A percentile compares a stretch with the other conserved stretches of the same genome.
These are phyloP conservation scores for Emmelina monodactyla DNA, from an alignment of 2,888 invertebrate species.

Conservation along the genomic window DNA sequence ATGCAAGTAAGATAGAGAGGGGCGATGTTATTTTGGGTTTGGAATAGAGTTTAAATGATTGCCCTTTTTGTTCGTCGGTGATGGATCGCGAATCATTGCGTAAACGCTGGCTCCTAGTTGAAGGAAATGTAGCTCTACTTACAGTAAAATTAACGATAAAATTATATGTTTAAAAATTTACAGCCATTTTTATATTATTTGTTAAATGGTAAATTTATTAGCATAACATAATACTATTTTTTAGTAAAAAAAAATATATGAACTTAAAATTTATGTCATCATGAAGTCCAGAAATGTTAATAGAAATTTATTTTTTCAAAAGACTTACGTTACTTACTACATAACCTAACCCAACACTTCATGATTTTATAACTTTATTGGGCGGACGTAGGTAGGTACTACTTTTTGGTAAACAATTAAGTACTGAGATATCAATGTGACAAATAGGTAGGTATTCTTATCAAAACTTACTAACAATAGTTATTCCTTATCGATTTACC, in stretches of 20 bases:
- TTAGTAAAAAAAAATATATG: no score
- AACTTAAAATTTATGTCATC: no score
- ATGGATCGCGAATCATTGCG: constrained; percentile 56
- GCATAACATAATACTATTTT: no score
- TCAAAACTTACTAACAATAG: background rate
- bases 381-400: background rate
- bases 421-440: background rate
- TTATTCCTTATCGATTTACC: background rate
- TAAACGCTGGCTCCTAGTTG: no score
- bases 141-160: no score
- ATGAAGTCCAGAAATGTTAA: background rate
- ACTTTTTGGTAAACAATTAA: background rate
- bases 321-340: background rate
- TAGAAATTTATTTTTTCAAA: background rate
- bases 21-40: constrained; percentile 24
- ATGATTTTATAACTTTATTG: background rate
- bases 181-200: no score
- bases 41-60: constrained; percentile 63
- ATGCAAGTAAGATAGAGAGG: constrained; percentile 24
- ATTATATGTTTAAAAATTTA: no score
- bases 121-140: no score
- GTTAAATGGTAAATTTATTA: no score
- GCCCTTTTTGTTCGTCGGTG: constrained; percentile 51
- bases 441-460: background rate
- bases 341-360: background rate